phyloP scores from a whole-genome alignment of 1,140 invertebrate species.

The Macrobrachium nipponense region DNA sequence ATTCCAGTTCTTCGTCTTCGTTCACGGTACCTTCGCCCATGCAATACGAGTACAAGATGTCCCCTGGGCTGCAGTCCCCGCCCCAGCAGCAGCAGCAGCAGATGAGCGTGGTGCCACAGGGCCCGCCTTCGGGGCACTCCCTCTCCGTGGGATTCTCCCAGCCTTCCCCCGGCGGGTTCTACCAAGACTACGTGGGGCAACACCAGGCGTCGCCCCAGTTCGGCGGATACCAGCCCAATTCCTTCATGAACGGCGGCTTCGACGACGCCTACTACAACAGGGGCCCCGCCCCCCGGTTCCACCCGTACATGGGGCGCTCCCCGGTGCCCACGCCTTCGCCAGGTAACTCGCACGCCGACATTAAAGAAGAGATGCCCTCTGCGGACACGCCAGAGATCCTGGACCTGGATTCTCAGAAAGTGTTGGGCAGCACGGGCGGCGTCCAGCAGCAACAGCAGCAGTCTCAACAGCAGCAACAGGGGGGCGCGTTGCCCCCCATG shows the following conservation, averaged over 20 bases:
- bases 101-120: constrained; percentile 55
- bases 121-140: constrained; percentile 54
- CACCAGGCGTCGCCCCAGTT: constrained; percentile 46
- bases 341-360: constrained; percentile 43
- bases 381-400: constrained; percentile 82
- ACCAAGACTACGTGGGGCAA: constrained; percentile 56
- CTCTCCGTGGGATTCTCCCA: constrained; percentile 57
- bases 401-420: constrained; percentile 89
- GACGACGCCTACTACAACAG: constrained; percentile 56
- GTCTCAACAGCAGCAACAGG: constrained; percentile 65
- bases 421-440: constrained; percentile 75
- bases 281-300: constrained; percentile 44
- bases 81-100: too few species aligned
- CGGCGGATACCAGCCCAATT: constrained; percentile 18
- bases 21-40: constrained; percentile 60
- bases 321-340: constrained; percentile 59
- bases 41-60: constrained; percentile 63
- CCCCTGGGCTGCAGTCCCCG: constrained; percentile 45
- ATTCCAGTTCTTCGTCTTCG: constrained; percentile 47
- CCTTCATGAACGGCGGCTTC: constrained; percentile 68
- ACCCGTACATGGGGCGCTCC: constrained; percentile 60
- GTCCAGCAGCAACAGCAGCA: constrained; percentile 67
- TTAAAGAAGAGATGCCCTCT: constrained; percentile 69
- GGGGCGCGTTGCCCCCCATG: constrained; percentile 61
- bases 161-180: constrained; percentile 55